phyloP scores from a whole-genome alignment of 2,113 vertebrate species.

The Riparia riparia region DNA sequence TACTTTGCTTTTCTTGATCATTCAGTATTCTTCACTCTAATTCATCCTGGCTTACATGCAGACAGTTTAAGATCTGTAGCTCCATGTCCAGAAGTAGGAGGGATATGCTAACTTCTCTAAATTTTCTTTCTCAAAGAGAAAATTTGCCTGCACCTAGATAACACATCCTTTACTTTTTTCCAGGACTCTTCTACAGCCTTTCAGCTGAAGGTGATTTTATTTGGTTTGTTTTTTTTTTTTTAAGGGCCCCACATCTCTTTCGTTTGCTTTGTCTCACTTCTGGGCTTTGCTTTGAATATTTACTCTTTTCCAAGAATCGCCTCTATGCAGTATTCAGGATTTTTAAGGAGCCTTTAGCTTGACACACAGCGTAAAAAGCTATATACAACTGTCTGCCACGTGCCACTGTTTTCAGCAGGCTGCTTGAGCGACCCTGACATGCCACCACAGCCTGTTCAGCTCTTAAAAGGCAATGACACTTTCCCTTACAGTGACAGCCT shows the following conservation, averaged over 20 bases:
- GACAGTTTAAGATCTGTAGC: background rate
- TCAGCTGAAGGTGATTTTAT: background rate
- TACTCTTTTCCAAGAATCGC: background rate
- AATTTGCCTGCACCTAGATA: background rate
- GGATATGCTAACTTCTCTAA: background rate
- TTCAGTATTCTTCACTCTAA: background rate
- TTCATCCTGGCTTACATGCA: background rate
- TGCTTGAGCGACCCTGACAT: background rate
- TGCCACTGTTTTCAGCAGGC: background rate
- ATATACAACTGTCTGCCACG: background rate
- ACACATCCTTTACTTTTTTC: background rate
- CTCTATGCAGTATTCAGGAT: background rate
- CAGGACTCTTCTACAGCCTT: background rate
- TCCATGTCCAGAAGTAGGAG: background rate
- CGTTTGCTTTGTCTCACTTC: background rate
- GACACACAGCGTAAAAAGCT: background rate
- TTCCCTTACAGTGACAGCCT: background rate
- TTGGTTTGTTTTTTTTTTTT: background rate
- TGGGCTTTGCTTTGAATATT: background rate
- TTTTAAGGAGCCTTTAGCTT: background rate
- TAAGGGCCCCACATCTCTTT: background rate
- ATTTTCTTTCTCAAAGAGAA: background rate
- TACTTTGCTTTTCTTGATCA: background rate
- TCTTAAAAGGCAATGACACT: background rate
- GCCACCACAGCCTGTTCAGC: background rate